Base-by-base conservation (phyloP, 2,113 vertebrate genomes). In the Planiliza haematocheilus region DNA sequence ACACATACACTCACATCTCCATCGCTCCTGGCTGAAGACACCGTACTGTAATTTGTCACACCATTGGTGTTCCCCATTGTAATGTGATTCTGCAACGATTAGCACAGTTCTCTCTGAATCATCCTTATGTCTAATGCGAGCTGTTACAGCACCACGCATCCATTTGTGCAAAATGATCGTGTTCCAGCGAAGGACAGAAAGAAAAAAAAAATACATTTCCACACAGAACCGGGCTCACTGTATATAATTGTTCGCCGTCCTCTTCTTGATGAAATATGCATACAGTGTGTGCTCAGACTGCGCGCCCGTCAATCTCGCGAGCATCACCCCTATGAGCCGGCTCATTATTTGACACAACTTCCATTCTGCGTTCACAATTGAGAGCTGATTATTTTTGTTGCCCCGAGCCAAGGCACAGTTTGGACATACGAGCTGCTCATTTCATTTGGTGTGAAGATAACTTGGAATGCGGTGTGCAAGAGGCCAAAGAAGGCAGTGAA, bases 401-500 rank as follows among this genome's bases (percentile, higher is more conserved):
- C 60, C 60, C 5, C 4, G 24, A 60, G 62, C 65, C 37, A 52
- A 21, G 62, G 34, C 48, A 50, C 45, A 69, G 68, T 20, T 52
- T 34, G 34, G 66, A 76, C 20, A 65, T 82, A 74, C 59, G 51
- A 83, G 83, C 39, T 13, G 1, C 36, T 69, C 77, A 67, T 84
- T 82, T 58, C 38, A 52, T 59, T 79, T 72, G 37, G 62, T 43
- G 37, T 39, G 55, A 60, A 24, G 68, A 62, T 78, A 50, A 62
- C 24, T 30, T 46, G 39, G 37, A 64, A 50, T 60, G 24, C 41
- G 14, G 55, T 36, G 45, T 20, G 30, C 55, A 55, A 41, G 67
- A 46, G 81, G 42, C 86, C 86, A 66, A 74, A 84, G 34, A 88
- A 82, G 88, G 82, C 46, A 80, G 66, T 37, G 24, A 73, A 87